Evolutionary conservation across 53 echinoderm and acorn worm genomes (phyloP).

Genomic region (Paelopatides confundens): DNA sequence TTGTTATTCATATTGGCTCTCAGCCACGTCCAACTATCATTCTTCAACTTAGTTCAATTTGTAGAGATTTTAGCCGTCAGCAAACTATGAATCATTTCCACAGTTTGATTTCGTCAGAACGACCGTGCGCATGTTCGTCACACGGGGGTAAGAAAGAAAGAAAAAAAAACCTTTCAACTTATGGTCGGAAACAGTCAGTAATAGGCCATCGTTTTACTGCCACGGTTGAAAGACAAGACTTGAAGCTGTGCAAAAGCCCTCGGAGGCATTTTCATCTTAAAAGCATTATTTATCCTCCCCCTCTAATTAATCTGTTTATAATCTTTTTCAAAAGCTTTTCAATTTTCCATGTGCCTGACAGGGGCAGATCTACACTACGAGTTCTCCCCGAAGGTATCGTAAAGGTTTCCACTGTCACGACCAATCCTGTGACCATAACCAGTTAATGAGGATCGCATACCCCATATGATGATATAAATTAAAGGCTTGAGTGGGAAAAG

Average conservation of each 20-base stretch:
- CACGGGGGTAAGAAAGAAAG: too few relatives aligned
- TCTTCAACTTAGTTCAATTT: not conserved
- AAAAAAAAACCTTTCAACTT: not conserved
- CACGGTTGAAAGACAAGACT: not conserved
- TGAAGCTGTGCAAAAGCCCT: slow-evolving; percentile 16
- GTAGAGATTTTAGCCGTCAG: not conserved
- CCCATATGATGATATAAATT: slow-evolving; percentile 20
- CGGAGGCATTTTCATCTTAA: slow-evolving; percentile 20
- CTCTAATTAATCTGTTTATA: slow-evolving; percentile 29
- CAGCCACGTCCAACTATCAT: not conserved
- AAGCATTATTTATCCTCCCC: slow-evolving; percentile 35
- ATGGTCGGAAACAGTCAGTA: not conserved
- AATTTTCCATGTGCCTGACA: slow-evolving; percentile 30
- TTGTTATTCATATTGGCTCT: not conserved
- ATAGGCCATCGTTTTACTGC: not conserved
- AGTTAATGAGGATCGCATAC: slow-evolving; percentile 8
- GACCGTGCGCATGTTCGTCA: not conserved
- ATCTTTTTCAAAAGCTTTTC: slow-evolving; percentile 20
- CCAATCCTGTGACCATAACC: slow-evolving; percentile 21
- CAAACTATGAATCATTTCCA: slow-evolving; percentile 37
- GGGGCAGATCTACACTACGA: not conserved
- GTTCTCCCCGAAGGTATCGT: slow-evolving; percentile 25
- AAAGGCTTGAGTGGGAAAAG: slow-evolving; percentile 1
- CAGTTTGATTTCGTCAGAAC: not conserved
- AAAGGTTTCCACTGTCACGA: slow-evolving; percentile 36